These are phyloP conservation scores for Aplocera efformata DNA, from an alignment of 2,888 invertebrate species.

Conservation along the genomic window DNA sequence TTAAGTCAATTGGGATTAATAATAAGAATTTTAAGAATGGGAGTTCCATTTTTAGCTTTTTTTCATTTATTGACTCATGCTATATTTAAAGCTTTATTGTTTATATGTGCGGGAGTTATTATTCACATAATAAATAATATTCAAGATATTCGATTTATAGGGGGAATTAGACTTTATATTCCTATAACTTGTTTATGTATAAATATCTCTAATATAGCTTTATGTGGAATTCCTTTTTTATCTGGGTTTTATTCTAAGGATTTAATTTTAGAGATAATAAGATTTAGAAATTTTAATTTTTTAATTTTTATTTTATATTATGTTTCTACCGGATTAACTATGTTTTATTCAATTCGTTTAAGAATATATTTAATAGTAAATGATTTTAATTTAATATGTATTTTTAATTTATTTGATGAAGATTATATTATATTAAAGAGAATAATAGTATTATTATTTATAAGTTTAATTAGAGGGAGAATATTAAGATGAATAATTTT, in stretches of 20 bases:
- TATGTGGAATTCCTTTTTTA: slow-evolving; percentile 84
- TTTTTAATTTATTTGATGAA: slow-evolving; percentile 74
- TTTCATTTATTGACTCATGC: slow-evolving; percentile 88
- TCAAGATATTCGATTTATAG: slow-evolving; percentile 85
- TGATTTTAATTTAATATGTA: slow-evolving; percentile 64
- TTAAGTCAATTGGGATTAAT: slow-evolving; percentile 88
- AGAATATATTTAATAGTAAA: slow-evolving; percentile 76
- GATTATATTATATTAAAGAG: slow-evolving; percentile 71
- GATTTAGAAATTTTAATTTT: slow-evolving; percentile 75
- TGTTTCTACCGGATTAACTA: slow-evolving; percentile 80
- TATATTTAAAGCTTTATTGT: slow-evolving; percentile 87
- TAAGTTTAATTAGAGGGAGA: slow-evolving; percentile 76
- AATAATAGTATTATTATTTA: slow-evolving; percentile 70
- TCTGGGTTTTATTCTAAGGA: slow-evolving; percentile 84
- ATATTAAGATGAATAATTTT: slow-evolving; percentile 79
- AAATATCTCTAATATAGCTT: slow-evolving; percentile 80
- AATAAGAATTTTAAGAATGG: slow-evolving; percentile 82
- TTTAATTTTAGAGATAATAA: slow-evolving; percentile 80
- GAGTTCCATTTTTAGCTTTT: slow-evolving; percentile 79
- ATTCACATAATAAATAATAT: slow-evolving; percentile 83
- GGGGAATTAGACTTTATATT: slow-evolving; percentile 65
- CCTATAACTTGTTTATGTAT: slow-evolving; percentile 78
- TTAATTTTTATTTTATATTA: slow-evolving; percentile 77
- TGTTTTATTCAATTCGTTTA: slow-evolving; percentile 80
- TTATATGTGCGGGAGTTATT: slow-evolving; percentile 85